Base-by-base conservation (phyloP, 2,888 invertebrate species). In the Camponotus fellah region DNA sequence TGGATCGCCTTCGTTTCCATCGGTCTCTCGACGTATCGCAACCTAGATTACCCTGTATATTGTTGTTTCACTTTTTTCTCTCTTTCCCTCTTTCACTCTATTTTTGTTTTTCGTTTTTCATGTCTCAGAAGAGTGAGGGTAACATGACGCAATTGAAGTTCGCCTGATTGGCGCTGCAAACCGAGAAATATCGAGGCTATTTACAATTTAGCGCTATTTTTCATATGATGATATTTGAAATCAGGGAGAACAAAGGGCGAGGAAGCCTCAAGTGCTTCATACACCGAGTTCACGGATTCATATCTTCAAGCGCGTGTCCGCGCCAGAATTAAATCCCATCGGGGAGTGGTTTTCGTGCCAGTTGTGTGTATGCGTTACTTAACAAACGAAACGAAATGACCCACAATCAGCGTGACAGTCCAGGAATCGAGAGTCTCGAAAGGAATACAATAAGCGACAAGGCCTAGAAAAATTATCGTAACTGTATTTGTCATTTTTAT, bases 341-440 rank as follows among this genome's bases (percentile, higher is more conserved):
- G 34, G 58, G 17, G 49, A 71, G 26, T 60, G 71, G 58, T 43
- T 79, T 40, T 34, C 34, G 21, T 32, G 46, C 58, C 34, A 32
- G n/a, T 17, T 26, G 26, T 26, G 26, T 17, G 9, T 53, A n/a
- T n/a, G 79, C n/a, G 79, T 60, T 58, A 79, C 37, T 79, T 79
- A 71, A 79, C 58, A 79, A 71, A 79, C 58, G 77, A 69, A 79
- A 79, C 58, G 58, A 79, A 79, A 17, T 60, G 79, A 71, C 60
- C 68, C n/a, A 49, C 66, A 66, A 69, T 34, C 17, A 21, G 14
- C 46, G 12, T 79, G 79, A 71, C 79, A 79, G 34, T 37, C 43
- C n/a, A 34, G 12, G 4, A 75, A 17, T 46, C 34, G 34, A 46
- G 65, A 75, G n/a, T 8, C 12, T 26, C n/a, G n/a, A 34, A 37